Evolutionary conservation across 2,113 vertebrate genomes (phyloP).

Genomic region (Solea senegalensis): DNA sequence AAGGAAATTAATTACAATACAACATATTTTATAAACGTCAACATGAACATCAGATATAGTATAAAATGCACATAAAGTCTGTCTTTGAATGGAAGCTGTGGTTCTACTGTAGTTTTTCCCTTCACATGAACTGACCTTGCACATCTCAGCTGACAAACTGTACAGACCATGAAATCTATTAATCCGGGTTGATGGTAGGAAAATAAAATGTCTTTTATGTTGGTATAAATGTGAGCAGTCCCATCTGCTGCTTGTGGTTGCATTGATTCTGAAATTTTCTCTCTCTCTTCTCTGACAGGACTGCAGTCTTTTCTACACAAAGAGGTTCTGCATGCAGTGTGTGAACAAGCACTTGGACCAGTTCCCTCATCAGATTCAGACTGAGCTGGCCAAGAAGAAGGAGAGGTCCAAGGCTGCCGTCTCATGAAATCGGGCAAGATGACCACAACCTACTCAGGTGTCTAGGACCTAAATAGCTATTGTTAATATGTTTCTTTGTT

Average conservation of each 20-base stretch:
- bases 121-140: neutral
- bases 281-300: constrained; percentile 76
- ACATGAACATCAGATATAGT: too few species aligned
- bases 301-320: constrained; percentile 91
- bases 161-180: constrained; percentile 20
- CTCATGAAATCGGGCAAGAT: constrained; percentile 34
- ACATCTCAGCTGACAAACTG: neutral
- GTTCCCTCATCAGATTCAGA: constrained; percentile 87
- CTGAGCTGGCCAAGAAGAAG: constrained; percentile 85
- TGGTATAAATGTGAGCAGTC: neutral
- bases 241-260: neutral
- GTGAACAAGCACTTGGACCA: constrained; percentile 83
- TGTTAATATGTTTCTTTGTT: neutral
- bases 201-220: too few species aligned
- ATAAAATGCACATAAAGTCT: too few species aligned
- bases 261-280: constrained; percentile 15
- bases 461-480: neutral
- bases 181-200: neutral
- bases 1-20: too few species aligned
- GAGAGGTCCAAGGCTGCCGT: constrained; percentile 44
- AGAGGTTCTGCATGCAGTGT: constrained; percentile 88
- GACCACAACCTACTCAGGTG: constrained; percentile 8
- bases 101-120: neutral
- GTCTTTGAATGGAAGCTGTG: neutral
- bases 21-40: too few species aligned